Conservation (phyloP, 37 sponge, comb jelly and placozoan genomes). For the Aphrocallistes beatrix region DNA sequence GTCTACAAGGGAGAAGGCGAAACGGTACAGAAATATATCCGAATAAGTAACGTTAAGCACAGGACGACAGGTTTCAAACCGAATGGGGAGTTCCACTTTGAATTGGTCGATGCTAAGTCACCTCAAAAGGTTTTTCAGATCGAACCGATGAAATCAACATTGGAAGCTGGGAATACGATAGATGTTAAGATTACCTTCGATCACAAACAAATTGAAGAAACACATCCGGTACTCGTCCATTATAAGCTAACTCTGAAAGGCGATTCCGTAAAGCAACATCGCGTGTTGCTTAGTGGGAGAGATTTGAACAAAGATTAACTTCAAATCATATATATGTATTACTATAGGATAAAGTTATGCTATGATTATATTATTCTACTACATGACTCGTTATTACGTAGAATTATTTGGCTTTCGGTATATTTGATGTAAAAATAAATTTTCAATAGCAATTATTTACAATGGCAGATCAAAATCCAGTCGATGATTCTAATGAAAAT, state of each 20-base stretch:
- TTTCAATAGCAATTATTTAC: too few species aligned
- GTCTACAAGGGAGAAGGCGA: not conserved
- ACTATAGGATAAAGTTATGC: too few species aligned
- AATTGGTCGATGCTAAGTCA: not conserved
- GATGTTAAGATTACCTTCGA: not conserved
- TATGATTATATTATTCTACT: too few species aligned
- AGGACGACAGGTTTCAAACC: not conserved
- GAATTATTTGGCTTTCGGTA: too few species aligned
- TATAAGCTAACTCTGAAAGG: not conserved
- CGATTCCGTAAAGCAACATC: not conserved
- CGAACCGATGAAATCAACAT: not conserved
- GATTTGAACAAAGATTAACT: too few species aligned
- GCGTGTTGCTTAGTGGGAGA: not conserved
- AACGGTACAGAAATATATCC: not conserved
- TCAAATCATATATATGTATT: too few species aligned
- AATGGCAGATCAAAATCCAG: too few species aligned
- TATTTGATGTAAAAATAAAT: too few species aligned
- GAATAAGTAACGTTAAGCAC: slow-evolving; percentile 1
- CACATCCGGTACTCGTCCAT: not conserved
- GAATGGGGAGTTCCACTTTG: not conserved
- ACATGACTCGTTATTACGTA: too few species aligned
- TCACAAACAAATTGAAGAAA: not conserved
- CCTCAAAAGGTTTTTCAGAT: not conserved
- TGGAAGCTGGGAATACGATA: not conserved
- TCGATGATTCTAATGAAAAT: too few species aligned